Base-by-base conservation (phyloP, 1,140 invertebrate species). In the Colletes gigas region DNA sequence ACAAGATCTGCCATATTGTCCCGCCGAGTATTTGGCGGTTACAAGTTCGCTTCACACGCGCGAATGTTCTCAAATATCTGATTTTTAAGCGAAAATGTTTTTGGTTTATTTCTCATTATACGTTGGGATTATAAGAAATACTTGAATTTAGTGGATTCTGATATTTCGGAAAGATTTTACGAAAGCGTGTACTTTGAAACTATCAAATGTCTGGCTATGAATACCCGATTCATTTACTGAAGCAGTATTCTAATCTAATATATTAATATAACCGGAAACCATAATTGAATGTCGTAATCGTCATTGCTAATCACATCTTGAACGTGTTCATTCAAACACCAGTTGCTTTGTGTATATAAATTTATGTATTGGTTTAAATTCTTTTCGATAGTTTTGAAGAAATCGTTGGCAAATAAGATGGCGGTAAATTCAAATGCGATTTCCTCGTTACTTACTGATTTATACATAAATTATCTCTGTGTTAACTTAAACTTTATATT, bases 1-100 rank as follows among this genome's bases (percentile, higher is more conserved):
- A 54, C 39, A 14, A 8, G 3, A 1, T 12, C 15, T 15, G 52
- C 41, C 41, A 68, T 68, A 3, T 69, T 69, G 41, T 59, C 65
- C 66, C 54, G 66, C 74, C 39, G 52, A 55, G 4, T 0, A 12
- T 14, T 78, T 78, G 44, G 21, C 75, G 67, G 57, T 70, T 78
- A 39, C 50, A 62, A 50, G 3, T 17, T 39, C 4, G 4, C 19
- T 19, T 5, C 3, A n/a, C 39, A 65, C 44, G 44, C 44, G 44
- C 44, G 44, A 30, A 44, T 44, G 5, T 44, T 44, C 44, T 44
- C 8, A 44, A 44, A 44, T 44, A 0, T 44, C 8, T 44, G 44
- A 44, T 44, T 50, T 12, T 12, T 47, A 47, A 47, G 9, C 44
- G 44, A 47, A 9, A 47, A 50, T 10, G 9, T 50, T 30, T 30